phyloP scores from a whole-genome alignment of 92 coral and sea anemone species.

The Palythoa grandis region DNA sequence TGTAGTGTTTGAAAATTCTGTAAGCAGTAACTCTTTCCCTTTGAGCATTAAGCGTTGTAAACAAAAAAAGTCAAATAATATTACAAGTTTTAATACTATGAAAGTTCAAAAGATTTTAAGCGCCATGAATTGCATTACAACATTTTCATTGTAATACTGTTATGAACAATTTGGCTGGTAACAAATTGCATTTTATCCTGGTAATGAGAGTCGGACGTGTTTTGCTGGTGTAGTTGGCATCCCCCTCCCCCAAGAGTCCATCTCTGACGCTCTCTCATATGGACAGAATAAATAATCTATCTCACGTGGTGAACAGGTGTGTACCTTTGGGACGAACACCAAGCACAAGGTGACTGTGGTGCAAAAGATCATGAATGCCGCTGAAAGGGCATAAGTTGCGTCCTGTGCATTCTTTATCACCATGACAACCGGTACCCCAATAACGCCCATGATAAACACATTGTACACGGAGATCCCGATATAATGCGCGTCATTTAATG shows the following conservation, averaged over 20 bases:
- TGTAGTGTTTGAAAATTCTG: too few species aligned
- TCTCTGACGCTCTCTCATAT: neutral
- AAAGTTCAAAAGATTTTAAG: too few species aligned
- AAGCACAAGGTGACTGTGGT: constrained; percentile 68
- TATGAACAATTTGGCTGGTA: too few species aligned
- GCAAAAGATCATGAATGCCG: constrained; percentile 60
- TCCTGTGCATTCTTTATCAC: constrained; percentile 57
- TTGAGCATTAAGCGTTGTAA: too few species aligned
- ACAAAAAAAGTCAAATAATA: too few species aligned
- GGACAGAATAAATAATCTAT: neutral
- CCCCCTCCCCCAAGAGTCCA: neutral
- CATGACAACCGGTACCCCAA: constrained; percentile 62
- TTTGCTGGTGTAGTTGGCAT: too few species aligned
- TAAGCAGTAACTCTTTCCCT: too few species aligned
- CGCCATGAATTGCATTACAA: too few species aligned
- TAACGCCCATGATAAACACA: constrained; percentile 61
- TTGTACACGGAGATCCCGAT: constrained; percentile 84
- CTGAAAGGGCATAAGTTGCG: constrained; percentile 52
- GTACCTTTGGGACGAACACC: constrained; percentile 75
- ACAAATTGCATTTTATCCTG: too few species aligned
- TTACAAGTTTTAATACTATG: too few species aligned
- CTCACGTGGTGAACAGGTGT: neutral
- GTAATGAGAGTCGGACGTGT: too few species aligned
- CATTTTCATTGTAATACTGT: too few species aligned
- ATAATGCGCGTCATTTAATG: constrained; percentile 61